phyloP scores from a whole-genome alignment of 2,888 invertebrate genomes.

The Sialis lutaria region DNA sequence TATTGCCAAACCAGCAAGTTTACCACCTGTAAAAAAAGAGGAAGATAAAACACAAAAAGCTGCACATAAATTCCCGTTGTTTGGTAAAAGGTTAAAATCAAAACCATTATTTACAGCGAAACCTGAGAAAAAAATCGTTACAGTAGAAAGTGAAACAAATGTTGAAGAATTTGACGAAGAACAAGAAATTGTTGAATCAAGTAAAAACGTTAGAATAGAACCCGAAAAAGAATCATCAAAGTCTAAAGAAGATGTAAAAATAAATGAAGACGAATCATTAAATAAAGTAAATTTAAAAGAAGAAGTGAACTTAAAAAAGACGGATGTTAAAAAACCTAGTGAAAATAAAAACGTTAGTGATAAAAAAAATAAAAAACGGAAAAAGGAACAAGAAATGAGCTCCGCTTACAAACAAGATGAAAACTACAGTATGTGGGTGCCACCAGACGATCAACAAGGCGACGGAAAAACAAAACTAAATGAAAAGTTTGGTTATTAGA shows the following conservation, averaged over 20 bases:
- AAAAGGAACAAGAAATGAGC: constrained; percentile 18
- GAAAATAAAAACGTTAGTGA: constrained; percentile 13
- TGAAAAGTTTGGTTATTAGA: constrained; percentile 60
- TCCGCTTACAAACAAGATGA: constrained; percentile 28
- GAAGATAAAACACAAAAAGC: constrained; percentile 8
- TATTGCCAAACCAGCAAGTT: constrained; percentile 48
- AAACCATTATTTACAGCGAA: constrained; percentile 5
- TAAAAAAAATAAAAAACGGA: constrained; percentile 19
- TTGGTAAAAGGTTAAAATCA: constrained; percentile 30
- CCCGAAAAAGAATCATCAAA: background rate
- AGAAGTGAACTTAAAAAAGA: background rate
- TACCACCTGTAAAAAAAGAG: constrained; percentile 30
- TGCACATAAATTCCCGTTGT: constrained; percentile 25
- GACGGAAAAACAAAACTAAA: constrained; percentile 63
- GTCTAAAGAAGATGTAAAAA: background rate
- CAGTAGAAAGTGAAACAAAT: constrained; percentile 7
- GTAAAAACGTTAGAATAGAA: background rate
- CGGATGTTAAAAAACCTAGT: constrained; percentile 1
- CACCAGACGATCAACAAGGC: constrained; percentile 55
- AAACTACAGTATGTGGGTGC: constrained; percentile 63
- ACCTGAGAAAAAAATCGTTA: constrained; percentile 5
- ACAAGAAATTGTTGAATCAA: constrained; percentile 2
- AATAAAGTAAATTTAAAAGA: background rate
- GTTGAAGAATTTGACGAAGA: constrained; percentile 8
- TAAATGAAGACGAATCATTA: background rate